Evolutionary conservation across 1,140 invertebrate species (phyloP).

Genomic region (Eumeta japonica): DNA sequence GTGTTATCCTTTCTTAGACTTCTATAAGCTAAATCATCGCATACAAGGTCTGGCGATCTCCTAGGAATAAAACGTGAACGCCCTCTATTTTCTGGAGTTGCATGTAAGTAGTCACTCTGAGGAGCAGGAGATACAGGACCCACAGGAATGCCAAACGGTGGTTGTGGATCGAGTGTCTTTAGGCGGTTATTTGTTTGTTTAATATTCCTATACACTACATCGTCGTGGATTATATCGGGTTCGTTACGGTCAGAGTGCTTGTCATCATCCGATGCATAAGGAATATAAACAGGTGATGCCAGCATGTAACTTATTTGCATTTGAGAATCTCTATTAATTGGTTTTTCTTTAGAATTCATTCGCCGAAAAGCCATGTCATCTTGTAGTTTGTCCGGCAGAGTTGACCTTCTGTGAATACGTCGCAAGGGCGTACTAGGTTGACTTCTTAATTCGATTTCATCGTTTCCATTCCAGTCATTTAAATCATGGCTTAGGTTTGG

Average conservation of each 20-base stretch:
- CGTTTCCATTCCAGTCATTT: constrained; percentile 54
- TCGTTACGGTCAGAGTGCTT: constrained; percentile 60
- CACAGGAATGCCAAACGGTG: constrained; percentile 85
- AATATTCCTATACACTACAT: constrained; percentile 78
- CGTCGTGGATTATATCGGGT: constrained; percentile 80
- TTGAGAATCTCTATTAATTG: constrained; percentile 52
- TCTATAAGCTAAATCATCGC: constrained; percentile 84
- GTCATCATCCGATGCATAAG: constrained; percentile 47
- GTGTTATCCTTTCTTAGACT: constrained; percentile 78
- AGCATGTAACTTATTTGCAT: constrained; percentile 73
- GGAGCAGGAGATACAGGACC: constrained; percentile 74
- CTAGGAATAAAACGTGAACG: constrained; percentile 64
- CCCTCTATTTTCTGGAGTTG: constrained; percentile 62
- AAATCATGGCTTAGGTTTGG: constrained; percentile 45
- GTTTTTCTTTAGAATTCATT: constrained; percentile 62
- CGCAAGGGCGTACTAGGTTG: constrained; percentile 43
- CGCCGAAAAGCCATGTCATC: constrained; percentile 81
- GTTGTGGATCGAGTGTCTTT: constrained; percentile 76
- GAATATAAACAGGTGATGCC: constrained; percentile 64
- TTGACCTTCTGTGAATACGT: constrained; percentile 36
- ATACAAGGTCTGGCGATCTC: constrained; percentile 76
- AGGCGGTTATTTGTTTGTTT: constrained; percentile 72
- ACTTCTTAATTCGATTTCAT: constrained; percentile 42
- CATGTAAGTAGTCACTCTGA: constrained; percentile 80
- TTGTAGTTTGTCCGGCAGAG: constrained; percentile 63